Base-by-base conservation (phyloP, 2,797 vertebrate genomes). In the Hozukius guyotensis region DNA sequence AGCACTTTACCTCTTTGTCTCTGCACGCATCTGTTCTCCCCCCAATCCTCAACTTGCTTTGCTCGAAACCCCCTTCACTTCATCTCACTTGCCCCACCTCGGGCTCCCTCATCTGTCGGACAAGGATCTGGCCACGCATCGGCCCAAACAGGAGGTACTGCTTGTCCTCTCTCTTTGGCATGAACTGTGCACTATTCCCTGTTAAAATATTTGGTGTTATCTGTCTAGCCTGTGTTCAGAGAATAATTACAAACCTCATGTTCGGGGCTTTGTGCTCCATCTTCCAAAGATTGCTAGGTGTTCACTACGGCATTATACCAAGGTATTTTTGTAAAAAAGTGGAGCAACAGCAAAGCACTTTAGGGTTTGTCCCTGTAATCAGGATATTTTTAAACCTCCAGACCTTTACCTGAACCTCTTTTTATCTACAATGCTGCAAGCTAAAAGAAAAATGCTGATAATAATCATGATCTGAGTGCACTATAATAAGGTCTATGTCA, bases 101-200 rank as follows among this genome's bases (percentile, higher is more conserved):
- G 85, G 90, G 86, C 84, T 87, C 81, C 78, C 93, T 96, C 95
- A 94, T 95, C 96, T 97, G 95, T 96, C 83, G 97, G 98, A 99
- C 94, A 97, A 98, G 93, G 97, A 99, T 94, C 95, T 97, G 96
- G 97, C 97, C 88, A 75, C 57, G 87, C 96, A 96, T 90, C 96
- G 97, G 94, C 97, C 97, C 96, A 99, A 99, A 95, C 97, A 98
- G 96, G 98, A 99, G 98, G 98, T 99, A 99, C 96, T 91, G 87
- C 88, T 87, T 88, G 89, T 84, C 77, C 88, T 87, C 83, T 93
- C 78, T 91, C 24, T 86, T 84, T 80, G 79, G 84, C 91, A 87
- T 93, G 87, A 84, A 81, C 86, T 86, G 68, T 87, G 75, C 55
- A 42, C 34, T 57, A 20, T 32, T 52, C 20, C 11, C 11, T 29